Base-by-base conservation (phyloP, 2,113 vertebrate genomes). In the Heliornis fulica region DNA sequence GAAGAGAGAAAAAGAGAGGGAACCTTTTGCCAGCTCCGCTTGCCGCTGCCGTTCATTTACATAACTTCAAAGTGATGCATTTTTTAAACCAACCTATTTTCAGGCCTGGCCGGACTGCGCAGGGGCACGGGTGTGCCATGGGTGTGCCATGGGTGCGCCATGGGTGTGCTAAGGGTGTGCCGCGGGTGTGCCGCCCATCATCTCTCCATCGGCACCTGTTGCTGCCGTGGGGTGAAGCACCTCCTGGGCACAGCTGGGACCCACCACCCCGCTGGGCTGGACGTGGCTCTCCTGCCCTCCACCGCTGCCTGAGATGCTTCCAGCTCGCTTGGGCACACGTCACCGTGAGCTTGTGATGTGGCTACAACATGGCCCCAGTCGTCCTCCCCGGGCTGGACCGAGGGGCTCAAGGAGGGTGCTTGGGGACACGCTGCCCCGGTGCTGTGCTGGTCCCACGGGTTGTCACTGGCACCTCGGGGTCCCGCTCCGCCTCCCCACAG, bases 1-100 rank as follows among this genome's bases (percentile, higher is more conserved):
- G 21, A 22, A 3, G 13, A 28, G 48, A 57, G 78, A 50, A 85
- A 50, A 34, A 57, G 70, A 90, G 87, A 94, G 82, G 59, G 80
- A 97, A 93, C 78, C 82, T 89, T 94, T 97, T 89, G 87, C 95
- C 94, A 96, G 90, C 75, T 95, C 82, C 53, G 66, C 84, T 94
- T 76, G 84, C 96, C 0, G 3, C 82, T 86, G 92, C 86, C 65
- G 92, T 95, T 92, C 89, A 86, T 97, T 96, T 96, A 94, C 65
- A 81, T 96, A 96, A 94, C 88, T 96, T 95, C 94, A 93, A 95
- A 94, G 89, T 21, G 65, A 91, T 92, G 91, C 82, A 90, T 95
- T 94, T 96, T 96, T 95, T 76, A 96, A 94, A 83, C 45, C 83
- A 94, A 69, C 89, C 92, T 95, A 92, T 94, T 95, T 97, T 80